Base-by-base conservation (phyloP, 30 jellyfish, hydroid and myxozoan genomes). In the Haliclystus octoradiatus region DNA sequence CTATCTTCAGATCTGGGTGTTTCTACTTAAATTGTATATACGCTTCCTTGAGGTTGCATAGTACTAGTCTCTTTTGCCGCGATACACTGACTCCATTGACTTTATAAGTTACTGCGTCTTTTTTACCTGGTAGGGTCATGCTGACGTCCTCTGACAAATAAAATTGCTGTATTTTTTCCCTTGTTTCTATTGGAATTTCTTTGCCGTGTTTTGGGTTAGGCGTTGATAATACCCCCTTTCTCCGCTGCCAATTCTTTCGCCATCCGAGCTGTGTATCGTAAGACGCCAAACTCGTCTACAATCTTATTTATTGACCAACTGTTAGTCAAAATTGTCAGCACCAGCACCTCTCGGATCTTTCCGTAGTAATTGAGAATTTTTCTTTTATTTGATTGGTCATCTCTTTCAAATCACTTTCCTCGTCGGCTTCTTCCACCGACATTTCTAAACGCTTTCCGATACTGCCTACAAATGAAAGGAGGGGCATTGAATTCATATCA, bases 11-110 rank as follows among this genome's bases (percentile, higher is more conserved):
- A 15, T 78, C 64, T 4, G 94, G 94, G 71, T 51, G 19, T 19
- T 40, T 35, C 46, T 22, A 26, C 49, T 62, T 66, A 82, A 77
- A 85, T 26, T 80, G 79, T 19, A 53, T 67, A 57, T 57, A 72
- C 2, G 77, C 40, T 29, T 85, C 94, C 49, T 64, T 66, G 27
- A 85, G 57, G 40, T 78, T 72, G 50, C 94, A 85, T 30, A 85
- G 72, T 19, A 84, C 26, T 12, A 84, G 62, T 19, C 89, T 40
- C 52, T 84, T 76, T 27, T 76, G 83, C 64, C 25, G 51, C 31
- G 72, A 69, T 0, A 50, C 73, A 32, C 72, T 68, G 30, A 72
- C 33, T 1, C 67, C 76, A 1, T 34, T 28, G 14, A 7, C 67
- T 33, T 68, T 72, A 72, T 67, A 70, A 69, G 77, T 65, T 19